A percentile compares a stretch with the other conserved stretches of the same genome.
phyloP scores from a whole-genome alignment of 2,113 vertebrate genomes.

The Dolichotis patagonum region DNA sequence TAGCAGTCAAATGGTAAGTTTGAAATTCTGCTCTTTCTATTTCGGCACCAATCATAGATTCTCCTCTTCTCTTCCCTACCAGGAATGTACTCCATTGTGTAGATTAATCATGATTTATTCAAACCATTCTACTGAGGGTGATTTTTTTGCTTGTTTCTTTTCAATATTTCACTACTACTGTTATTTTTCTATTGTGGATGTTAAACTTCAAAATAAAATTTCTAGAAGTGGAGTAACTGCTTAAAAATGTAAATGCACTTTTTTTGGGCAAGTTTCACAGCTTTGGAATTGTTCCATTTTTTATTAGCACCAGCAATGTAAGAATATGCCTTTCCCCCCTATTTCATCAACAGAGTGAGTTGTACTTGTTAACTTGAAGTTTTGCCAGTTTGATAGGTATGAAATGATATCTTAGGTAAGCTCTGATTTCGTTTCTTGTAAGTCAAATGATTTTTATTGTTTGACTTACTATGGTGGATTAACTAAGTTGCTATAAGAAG shows the following conservation, averaged over 20 bases:
- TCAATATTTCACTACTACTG: not conserved
- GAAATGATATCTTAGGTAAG: not conserved
- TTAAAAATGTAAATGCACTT: not conserved
- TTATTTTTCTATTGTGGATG: not conserved
- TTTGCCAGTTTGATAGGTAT: constrained; percentile 16
- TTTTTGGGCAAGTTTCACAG: not conserved
- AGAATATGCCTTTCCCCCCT: not conserved
- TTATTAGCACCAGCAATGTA: not conserved
- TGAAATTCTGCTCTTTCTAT: not conserved
- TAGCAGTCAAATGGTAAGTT: not conserved
- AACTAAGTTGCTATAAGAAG: too few relatives aligned
- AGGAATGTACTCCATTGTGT: not conserved
- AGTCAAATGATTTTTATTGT: not conserved
- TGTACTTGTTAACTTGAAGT: not conserved
- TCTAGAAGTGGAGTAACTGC: not conserved
- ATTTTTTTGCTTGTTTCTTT: not conserved
- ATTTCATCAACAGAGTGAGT: not conserved
- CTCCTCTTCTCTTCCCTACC: not conserved
- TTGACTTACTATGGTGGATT: not conserved
- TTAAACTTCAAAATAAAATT: not conserved
- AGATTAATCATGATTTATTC: not conserved
- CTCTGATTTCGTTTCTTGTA: not conserved
- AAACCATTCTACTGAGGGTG: not conserved
- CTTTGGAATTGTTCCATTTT: not conserved
- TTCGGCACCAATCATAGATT: not conserved